Conservation (phyloP, 2,113 vertebrate genomes). For the Lamprotornis superbus region DNA sequence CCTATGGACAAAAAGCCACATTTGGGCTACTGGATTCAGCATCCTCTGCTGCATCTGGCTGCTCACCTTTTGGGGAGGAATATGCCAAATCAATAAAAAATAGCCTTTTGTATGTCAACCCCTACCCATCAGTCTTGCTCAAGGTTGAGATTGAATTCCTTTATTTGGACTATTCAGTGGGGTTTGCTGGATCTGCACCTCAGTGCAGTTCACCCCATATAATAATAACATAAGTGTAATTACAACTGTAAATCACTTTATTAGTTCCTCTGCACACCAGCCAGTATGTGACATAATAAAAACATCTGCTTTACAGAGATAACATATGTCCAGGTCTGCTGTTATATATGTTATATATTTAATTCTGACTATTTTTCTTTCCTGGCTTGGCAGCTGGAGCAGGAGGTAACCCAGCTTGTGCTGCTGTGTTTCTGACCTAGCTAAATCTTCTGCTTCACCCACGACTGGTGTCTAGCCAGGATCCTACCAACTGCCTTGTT, state of each 20-base stretch:
- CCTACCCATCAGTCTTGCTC: not conserved
- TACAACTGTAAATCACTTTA: slow-evolving; percentile 17
- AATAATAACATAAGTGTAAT: slow-evolving; percentile 31
- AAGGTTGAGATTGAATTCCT: not conserved
- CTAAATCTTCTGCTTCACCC: not conserved
- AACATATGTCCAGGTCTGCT: not conserved
- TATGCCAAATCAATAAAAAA: not conserved
- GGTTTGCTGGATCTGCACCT: not conserved
- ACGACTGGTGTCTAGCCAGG: not conserved
- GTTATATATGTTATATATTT: not conserved
- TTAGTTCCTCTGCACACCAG: not conserved
- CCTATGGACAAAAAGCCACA: not conserved
- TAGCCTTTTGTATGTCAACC: not conserved
- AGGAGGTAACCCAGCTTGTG: not conserved
- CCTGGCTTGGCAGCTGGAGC: not conserved
- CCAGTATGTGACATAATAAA: not conserved
- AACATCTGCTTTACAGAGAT: slow-evolving; percentile 44
- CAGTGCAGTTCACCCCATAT: not conserved
- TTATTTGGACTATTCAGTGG: not conserved
- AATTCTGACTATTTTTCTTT: not conserved
- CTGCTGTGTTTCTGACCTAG: not conserved
- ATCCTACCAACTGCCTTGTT: not conserved
- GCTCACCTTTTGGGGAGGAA: not conserved
- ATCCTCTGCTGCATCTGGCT: not conserved
- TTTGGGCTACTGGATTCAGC: not conserved